These are phyloP conservation scores for Pachyramphus minor DNA, from an alignment of 2,113 vertebrate species.

Conservation along the genomic window DNA sequence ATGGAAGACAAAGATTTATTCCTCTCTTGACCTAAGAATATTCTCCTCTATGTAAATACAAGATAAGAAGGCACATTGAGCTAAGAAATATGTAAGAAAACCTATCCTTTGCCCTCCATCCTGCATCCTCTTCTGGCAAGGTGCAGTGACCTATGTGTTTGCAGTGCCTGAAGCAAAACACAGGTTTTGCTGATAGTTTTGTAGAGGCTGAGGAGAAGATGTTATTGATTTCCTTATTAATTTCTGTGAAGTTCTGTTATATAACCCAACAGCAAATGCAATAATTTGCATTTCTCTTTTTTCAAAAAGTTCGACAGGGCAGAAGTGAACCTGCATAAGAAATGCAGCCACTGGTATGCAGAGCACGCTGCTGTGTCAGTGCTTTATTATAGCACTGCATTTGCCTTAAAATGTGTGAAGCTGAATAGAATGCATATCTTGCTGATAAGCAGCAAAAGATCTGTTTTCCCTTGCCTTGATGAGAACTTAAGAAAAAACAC, in stretches of 20 bases:
- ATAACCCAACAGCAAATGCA: neutral
- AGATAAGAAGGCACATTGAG: neutral
- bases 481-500: neutral
- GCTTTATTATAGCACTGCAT: neutral
- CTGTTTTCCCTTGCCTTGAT: neutral
- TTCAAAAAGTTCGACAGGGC: neutral
- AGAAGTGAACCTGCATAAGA: slow-evolving; percentile 10
- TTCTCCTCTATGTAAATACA: neutral
- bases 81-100: neutral
- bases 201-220: neutral
- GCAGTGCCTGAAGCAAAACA: neutral
- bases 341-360: neutral
- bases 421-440: slow-evolving; percentile 22
- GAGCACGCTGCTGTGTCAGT: neutral
- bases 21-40: neutral
- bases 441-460: neutral
- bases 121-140: neutral
- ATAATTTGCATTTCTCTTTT: slow-evolving; percentile 2
- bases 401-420: slow-evolving; percentile 10
- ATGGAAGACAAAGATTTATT: neutral
- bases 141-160: neutral
- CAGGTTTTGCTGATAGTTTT: neutral
- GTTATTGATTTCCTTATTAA: neutral
- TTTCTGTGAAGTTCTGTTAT: neutral
- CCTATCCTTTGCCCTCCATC: neutral